Base-by-base conservation (phyloP, 1,140 invertebrate species). In the Thrips palmi region DNA sequence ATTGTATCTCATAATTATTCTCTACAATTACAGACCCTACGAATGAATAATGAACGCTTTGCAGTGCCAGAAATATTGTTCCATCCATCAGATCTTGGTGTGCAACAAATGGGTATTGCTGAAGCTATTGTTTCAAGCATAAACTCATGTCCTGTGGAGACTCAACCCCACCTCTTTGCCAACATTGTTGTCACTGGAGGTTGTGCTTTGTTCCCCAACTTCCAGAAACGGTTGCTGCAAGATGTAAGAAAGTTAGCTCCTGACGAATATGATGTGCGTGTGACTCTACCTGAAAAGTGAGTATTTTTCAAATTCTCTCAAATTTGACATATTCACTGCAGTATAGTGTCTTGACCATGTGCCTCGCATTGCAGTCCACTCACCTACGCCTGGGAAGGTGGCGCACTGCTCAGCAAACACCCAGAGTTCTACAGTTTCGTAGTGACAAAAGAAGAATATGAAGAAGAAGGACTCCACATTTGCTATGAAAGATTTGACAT, bases 151-250 rank as follows among this genome's bases (percentile, higher is more conserved):
- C 74, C 81, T 1, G 67, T 75, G 60, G 72, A 85, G 51, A 69
- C 81, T 37, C 77, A 74, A 52, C 73, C 79, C n/a, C 75, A 79
- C 58, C 63, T 94, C 33, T 70, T 81, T 25, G 71, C 72, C 17
- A 97, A 97, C 58, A 88, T 98, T 44, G 52, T 97, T 21, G 61
- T 97, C 7, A 82, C 77, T 33, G 94, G 94, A n/a, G 94, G 94
- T 2, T 89, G 78, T 52, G 67, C 70, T 1, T 63, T 71, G 28
- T 84, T 88, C 55, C 72, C 78, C 1, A 86, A 86, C 23, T 92
- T 96, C 52, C 62, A 71, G 45, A 74, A 91, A 12, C 59, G 89
- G 51, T 58, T 94, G 31, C 72, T 71, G 37, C 71, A 70, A 28
- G 89, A 94, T 55, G 63, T 94, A 0, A 59, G 88, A 43, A 67